These are phyloP conservation scores for Euwallacea similis DNA, from an alignment of 1,140 invertebrate species.

Conservation along the genomic window DNA sequence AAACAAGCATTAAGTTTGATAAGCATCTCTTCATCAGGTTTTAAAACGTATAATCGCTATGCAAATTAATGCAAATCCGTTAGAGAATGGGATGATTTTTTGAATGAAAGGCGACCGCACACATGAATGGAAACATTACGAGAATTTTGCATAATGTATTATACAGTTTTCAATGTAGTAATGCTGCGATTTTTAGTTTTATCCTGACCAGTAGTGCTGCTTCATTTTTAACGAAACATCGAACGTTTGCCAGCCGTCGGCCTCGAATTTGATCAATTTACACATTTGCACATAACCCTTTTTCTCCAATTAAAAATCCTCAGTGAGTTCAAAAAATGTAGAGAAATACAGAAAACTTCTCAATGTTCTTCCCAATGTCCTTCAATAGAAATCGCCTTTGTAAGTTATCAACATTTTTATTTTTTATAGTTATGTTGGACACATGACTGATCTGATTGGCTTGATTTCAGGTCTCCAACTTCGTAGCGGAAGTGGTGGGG, in stretches of 20 bases:
- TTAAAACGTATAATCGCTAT: constrained; percentile 14
- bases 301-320: background rate
- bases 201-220: background rate
- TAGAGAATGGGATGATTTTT: constrained; percentile 13
- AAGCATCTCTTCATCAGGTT: background rate
- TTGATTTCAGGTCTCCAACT: constrained; percentile 72
- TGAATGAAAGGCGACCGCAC: constrained; percentile 19
- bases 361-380: no score
- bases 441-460: no score
- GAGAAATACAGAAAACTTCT: no score
- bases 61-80: constrained; percentile 31
- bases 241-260: background rate
- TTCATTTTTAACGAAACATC: constrained; percentile 2
- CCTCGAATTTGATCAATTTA: constrained; percentile 2
- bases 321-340: no score
- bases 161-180: constrained; percentile 3
- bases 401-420: no score
- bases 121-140: constrained; percentile 25
- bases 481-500: constrained; percentile 79
- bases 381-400: no score
- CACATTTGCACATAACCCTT: background rate
- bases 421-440: no score
- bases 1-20: no score
- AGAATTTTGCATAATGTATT: constrained; percentile 18
- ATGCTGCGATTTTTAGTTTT: constrained; percentile 8